Evolutionary conservation across 2,113 vertebrate genomes (phyloP).

Genomic region (Corythaixoides concolor): DNA sequence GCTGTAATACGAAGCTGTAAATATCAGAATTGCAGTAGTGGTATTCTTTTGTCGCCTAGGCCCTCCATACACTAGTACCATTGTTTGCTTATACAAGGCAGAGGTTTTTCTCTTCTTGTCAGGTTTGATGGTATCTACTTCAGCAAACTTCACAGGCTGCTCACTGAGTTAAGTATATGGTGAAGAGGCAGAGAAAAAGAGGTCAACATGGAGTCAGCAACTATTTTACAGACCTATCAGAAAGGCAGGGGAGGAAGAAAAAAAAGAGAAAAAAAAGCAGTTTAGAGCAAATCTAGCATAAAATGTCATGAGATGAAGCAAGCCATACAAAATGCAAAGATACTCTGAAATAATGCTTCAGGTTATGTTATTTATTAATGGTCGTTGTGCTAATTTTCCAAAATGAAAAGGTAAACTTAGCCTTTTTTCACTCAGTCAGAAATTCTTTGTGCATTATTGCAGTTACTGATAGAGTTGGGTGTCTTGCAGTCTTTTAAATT

Average conservation of each 20-base stretch:
- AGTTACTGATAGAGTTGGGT: neutral
- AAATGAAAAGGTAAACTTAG: neutral
- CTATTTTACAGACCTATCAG: slow-evolving; percentile 8
- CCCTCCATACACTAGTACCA: neutral
- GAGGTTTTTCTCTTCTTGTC: slow-evolving; percentile 36
- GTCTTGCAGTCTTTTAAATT: neutral
- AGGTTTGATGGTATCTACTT: slow-evolving; percentile 20
- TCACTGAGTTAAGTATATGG: slow-evolving; percentile 41
- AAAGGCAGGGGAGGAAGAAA: neutral
- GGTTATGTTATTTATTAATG: neutral
- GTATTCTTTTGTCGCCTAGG: slow-evolving; percentile 29
- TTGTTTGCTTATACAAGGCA: slow-evolving; percentile 20
- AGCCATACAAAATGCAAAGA: neutral
- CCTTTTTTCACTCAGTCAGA: neutral
- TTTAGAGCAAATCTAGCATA: neutral
- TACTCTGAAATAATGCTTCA: neutral
- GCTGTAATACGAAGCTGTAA: slow-evolving; percentile 32
- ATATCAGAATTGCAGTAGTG: slow-evolving; percentile 13
- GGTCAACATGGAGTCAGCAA: slow-evolving; percentile 12
- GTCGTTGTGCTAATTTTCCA: neutral
- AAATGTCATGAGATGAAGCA: neutral
- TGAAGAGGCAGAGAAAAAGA: slow-evolving; percentile 23
- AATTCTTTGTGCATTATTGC: neutral
- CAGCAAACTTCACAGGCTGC: slow-evolving; percentile 32
- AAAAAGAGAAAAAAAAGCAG: neutral